Evolutionary conservation across 2,113 vertebrate species (phyloP).

Genomic region (Amblyopsis rosae): DNA sequence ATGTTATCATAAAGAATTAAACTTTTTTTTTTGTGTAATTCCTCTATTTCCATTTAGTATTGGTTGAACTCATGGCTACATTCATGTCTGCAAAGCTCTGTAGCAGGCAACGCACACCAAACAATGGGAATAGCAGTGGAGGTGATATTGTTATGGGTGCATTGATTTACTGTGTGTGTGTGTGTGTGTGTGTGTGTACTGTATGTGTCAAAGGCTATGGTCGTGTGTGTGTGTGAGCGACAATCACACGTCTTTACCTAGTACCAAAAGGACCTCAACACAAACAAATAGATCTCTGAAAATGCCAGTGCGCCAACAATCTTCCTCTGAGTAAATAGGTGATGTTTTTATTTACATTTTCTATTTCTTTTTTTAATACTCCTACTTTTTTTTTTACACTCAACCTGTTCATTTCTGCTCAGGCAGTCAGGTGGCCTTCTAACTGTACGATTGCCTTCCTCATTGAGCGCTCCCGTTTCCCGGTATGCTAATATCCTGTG

Average conservation of each 20-base stretch:
- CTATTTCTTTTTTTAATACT: slow-evolving; percentile 16
- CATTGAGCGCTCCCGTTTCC: slow-evolving; percentile 67
- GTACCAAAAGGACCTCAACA: slow-evolving; percentile 1
- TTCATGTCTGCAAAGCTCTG: too few species aligned
- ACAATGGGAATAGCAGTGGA: not conserved
- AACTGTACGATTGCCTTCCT: slow-evolving; percentile 70
- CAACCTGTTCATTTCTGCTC: slow-evolving; percentile 50
- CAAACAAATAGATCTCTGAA: slow-evolving; percentile 14
- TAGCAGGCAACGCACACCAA: too few species aligned
- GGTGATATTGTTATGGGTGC: not conserved
- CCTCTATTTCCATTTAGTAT: too few species aligned
- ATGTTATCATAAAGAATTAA: too few species aligned
- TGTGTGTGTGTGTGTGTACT: slow-evolving; percentile 3
- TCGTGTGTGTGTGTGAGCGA: slow-evolving; percentile 4
- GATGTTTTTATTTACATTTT: not conserved
- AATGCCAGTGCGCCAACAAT: slow-evolving; percentile 23
- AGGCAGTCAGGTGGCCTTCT: slow-evolving; percentile 66
- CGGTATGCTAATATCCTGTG: slow-evolving; percentile 76
- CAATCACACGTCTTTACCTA: not conserved
- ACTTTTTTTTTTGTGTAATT: too few species aligned
- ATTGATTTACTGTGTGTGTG: not conserved
- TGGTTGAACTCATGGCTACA: too few species aligned
- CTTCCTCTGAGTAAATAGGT: slow-evolving; percentile 13
- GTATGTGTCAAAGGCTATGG: not conserved
- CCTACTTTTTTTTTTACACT: slow-evolving; percentile 20